Evolutionary conservation across 2,113 vertebrate genomes (phyloP), one percentile per base, ranked within the genome.

Genomic region (Hylia prasina): DNA sequence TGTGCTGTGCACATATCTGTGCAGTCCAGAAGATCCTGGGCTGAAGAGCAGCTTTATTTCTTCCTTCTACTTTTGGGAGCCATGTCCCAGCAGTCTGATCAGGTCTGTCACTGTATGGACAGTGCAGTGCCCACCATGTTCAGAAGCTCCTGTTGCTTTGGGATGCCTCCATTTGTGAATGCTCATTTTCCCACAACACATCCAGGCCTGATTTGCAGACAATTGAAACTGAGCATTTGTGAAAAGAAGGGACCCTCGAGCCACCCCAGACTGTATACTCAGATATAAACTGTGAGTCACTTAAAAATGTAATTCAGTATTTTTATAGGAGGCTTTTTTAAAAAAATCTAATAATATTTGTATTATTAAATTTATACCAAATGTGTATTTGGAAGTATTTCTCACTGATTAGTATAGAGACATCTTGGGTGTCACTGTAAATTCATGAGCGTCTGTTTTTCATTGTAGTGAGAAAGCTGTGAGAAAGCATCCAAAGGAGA

Each of bases 341-440:
- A 44, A 44, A 20, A 45, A 47, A 75, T 72, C 50, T 66, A 72
- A 93, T 68, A 86, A 51, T 89, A 92, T 94, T 95, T 86, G 56
- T 93, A 65, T 93, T 92, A 90, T 81, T 96, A 86, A 93, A 89
- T 86, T 93, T 94, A 92, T 93, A 86, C 58, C 58, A 81, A 90
- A 95, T 96, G 69, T 95, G 68, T 92, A 73, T 88, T 93, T 97
- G 94, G 90, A 93, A 83, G 68, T 92, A 86, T 94, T 97, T 95
- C 79, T 80, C 51, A 61, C 58, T 70, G 77, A 71, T 48, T 82
- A 58, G 45, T 82, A 71, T 65, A 84, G 91, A 94, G 84, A 82
- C 73, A 75, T 94, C 87, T 94, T 87, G 89, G 73, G 78, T 85
- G 78, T 91, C 78, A 72, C 83, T 68, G 82, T 69, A 79, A 94